These are phyloP conservation scores for Zele albiditarsus DNA, from an alignment of 2,888 invertebrate species.

Conservation along the genomic window DNA sequence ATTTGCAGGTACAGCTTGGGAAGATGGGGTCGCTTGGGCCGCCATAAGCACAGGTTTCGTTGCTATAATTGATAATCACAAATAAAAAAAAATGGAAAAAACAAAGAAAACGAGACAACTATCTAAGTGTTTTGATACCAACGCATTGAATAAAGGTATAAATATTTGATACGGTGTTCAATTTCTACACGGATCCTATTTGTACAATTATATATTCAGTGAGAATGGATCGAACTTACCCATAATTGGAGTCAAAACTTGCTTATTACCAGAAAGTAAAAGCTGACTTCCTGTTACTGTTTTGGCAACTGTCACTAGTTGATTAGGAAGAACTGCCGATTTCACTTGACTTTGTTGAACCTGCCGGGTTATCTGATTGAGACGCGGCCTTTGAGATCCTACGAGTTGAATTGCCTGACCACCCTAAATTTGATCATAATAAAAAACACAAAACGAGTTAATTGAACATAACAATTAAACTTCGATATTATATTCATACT, in stretches of 20 bases:
- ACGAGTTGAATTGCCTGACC: conserved; percentile 70
- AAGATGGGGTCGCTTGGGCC: conserved; percentile 67
- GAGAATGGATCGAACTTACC: conserved; percentile 58
- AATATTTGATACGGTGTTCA: too few species aligned
- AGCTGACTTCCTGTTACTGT: conserved; percentile 69
- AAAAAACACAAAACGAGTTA: not conserved
- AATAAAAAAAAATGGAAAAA: conserved; percentile 22
- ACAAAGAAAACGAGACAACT: not conserved
- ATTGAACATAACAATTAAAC: not conserved
- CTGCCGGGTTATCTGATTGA: conserved; percentile 69
- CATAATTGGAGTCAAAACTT: conserved; percentile 71
- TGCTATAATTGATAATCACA: conserved; percentile 54
- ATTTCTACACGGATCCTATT: not conserved
- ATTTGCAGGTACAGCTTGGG: conserved; percentile 68
- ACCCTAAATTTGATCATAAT: conserved; percentile 53
- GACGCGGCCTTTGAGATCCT: conserved; percentile 70
- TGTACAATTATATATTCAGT: too few species aligned
- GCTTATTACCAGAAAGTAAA: conserved; percentile 70
- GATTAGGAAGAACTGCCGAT: conserved; percentile 68
- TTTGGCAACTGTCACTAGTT: conserved; percentile 69
- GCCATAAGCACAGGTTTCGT: conserved; percentile 71
- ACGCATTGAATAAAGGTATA: not conserved
- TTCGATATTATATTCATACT: not conserved
- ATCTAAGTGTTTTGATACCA: not conserved
- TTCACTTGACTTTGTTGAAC: conserved; percentile 69